Base-by-base conservation (phyloP, 2,113 vertebrate species). In the Syngnathus scovelli region DNA sequence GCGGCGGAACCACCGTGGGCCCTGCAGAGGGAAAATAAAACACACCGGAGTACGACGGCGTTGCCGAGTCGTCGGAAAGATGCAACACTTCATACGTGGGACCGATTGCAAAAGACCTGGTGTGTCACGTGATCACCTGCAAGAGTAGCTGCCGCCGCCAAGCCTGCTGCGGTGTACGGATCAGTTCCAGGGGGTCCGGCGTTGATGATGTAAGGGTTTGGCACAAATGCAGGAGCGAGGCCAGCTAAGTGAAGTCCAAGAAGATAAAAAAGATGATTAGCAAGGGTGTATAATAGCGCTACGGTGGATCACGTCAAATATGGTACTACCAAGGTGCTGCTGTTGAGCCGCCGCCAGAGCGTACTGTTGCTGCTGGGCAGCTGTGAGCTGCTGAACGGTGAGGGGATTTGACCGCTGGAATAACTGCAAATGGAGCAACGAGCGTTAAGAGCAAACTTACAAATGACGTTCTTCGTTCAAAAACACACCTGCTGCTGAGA, bases 161-260 rank as follows among this genome's bases (percentile, higher is more conserved):
- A 88, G 63, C 95, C 94, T 59, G 96, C 95, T 61, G 96, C 95
- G 44, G 96, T 96, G 81, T 99, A 98, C 0, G 96, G 96, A 83
- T 99, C 96, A 0, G 96, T 86, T 87, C 96, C 96, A 77, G 95
- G 95, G 79, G 96, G 95, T 77, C 86, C 95, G 79, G 96, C 92
- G 71, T 95, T 97, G 82, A 98, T 98, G 89, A 98, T 98, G 80
- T 98, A 99, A 6, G 96, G 96, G 88, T 99, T 99, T 93, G 95
- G 95, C 93, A 98, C 92, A 90, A 99, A 99, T 21, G 96, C 94
- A 91, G 96, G 96, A 89, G 95, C 94, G 85, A 98, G 94, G 83
- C 96, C 96, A 71, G 94, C 95, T 94, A 92, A 58, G 27, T 36
- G 27, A 33, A 56, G 11, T 33, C 0, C 16, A 23, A 23, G 4